phyloP scores from a whole-genome alignment of 2,113 vertebrate genomes.

The Callithrix jacchus region DNA sequence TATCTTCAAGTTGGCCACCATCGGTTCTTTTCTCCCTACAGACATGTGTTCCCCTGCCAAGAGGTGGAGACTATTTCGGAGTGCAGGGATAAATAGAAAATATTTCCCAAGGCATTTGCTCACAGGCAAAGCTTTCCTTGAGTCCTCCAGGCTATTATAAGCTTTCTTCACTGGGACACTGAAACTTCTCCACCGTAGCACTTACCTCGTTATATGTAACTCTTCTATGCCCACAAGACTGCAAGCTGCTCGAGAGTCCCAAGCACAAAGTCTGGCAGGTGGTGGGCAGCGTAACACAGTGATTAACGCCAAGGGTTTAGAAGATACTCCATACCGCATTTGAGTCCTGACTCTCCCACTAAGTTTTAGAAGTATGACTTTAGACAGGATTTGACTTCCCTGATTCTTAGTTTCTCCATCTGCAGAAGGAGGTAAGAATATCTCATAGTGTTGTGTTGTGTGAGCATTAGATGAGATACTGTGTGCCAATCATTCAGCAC shows the following conservation, averaged over 20 bases:
- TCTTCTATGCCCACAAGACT: background rate
- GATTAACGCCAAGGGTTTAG: background rate
- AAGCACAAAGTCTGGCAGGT: background rate
- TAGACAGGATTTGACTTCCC: background rate
- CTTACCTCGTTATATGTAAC: background rate
- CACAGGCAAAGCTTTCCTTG: background rate
- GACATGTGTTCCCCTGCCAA: background rate
- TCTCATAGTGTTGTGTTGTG: background rate
- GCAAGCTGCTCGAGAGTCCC: background rate
- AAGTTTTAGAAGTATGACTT: background rate
- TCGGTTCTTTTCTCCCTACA: background rate
- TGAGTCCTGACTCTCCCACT: background rate
- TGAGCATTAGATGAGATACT: background rate
- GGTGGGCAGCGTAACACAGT: too few relatives aligned
- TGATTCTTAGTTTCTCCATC: background rate
- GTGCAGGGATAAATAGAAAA: background rate
- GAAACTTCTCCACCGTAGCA: background rate
- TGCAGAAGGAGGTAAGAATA: background rate
- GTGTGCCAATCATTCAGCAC: background rate
- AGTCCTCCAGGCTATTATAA: background rate
- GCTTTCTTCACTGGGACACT: background rate
- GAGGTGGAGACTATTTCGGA: background rate
- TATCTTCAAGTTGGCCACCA: background rate
- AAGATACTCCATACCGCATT: background rate
- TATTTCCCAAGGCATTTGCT: background rate